These are phyloP conservation scores for Telmatherina bonti DNA, from an alignment of 2,797 vertebrate species.

Conservation along the genomic window DNA sequence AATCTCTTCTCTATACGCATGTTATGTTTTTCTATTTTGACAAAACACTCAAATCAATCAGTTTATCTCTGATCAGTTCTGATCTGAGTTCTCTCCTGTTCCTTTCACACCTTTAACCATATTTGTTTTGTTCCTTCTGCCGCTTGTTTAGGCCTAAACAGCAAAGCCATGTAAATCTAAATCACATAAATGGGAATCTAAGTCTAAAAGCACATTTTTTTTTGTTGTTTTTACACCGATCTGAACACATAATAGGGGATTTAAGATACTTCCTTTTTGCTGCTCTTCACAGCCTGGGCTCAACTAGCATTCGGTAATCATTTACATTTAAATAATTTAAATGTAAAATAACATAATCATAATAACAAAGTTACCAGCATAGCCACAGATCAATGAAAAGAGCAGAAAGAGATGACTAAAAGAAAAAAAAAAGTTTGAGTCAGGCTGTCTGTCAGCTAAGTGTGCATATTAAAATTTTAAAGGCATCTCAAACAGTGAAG, in stretches of 20 bases:
- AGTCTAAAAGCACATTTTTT: constrained; percentile 1
- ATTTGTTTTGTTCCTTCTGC: constrained; percentile 8
- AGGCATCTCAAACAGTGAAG: constrained; percentile 14
- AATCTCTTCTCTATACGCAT: constrained; percentile 60
- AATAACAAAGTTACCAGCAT: constrained; percentile 14
- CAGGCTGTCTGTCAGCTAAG: constrained; percentile 20
- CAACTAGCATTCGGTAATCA: constrained; percentile 16
- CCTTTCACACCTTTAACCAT: constrained; percentile 19
- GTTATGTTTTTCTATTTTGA: constrained; percentile 22
- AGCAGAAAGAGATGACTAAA: not conserved
- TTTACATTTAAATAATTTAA: constrained; percentile 9
- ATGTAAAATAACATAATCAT: not conserved
- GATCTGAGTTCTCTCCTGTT: constrained; percentile 4
- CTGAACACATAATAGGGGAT: constrained; percentile 20
- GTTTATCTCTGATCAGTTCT: constrained; percentile 26
- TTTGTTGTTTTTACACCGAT: constrained; percentile 5
- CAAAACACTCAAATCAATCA: constrained; percentile 69
- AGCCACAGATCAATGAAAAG: constrained; percentile 7
- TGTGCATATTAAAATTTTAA: constrained; percentile 33
- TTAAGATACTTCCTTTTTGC: constrained; percentile 15
- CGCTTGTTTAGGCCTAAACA: constrained; percentile 7
- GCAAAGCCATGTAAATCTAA: constrained; percentile 2
- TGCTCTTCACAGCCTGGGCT: constrained; percentile 14
- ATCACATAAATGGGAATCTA: not conserved
- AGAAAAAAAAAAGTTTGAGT: not conserved